Base-by-base conservation (phyloP, 1,140 invertebrate species). In the Drosophila cardini region DNA sequence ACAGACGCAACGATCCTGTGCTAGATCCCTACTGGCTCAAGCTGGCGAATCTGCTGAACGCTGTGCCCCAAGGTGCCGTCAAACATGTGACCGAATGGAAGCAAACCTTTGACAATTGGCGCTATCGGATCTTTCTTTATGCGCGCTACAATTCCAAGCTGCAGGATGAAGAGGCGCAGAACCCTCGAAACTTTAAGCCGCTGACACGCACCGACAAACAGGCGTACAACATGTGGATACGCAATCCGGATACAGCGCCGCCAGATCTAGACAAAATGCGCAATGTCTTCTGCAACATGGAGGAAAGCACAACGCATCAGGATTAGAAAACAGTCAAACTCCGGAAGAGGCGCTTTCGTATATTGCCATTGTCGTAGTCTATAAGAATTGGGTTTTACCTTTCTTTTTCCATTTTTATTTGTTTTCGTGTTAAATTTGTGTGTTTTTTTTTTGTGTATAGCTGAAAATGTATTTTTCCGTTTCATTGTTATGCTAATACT, bases 71-170 rank as follows among this genome's bases (percentile, higher is more conserved):
- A 68, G 90, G 90, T 15, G 90, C 90, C 10, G 83, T 91, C 1
- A 91, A 91, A 53, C 85, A 90, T 58, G 86, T 91, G 56, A 90
- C 82, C 40, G 90, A 91, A 61, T 91, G 90, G 90, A 91, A 91
- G 53, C 90, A 91, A 52, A 91, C 90, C 16, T 91, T 91, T 15
- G 90, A 91, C 62, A 91, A 91, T 64, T 91, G 90, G 90, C 90
- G 90, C 5, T 91, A 91, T 69, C 90, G 90, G 15, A 84, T 91
- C 58, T 91, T 91, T 42, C 72, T 91, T 10, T 91, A 91, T 60
- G 90, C 90, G 15, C 85, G 90, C 46, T 91, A 90, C 72, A 91
- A 91, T 62, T 91, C 90, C 45, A 91, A 91, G 69, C 60, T 91
- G 60, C 79, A 87, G 45, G 90, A 91, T 45, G 86, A 91, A 11